Base-by-base conservation (phyloP, 2,888 invertebrate genomes). In the Athalia rosae region DNA sequence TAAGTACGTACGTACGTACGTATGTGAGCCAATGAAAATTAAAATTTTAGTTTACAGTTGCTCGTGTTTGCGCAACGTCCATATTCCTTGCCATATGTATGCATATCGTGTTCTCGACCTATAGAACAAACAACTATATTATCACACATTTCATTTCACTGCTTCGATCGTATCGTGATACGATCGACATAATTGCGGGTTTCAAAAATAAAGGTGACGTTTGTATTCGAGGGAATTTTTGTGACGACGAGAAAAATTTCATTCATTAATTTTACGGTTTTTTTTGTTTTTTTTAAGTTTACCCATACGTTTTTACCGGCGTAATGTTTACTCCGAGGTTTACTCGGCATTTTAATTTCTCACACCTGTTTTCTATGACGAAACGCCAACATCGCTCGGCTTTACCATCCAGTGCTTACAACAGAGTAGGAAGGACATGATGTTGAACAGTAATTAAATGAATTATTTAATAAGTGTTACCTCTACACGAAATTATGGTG, bases 71-170 rank as follows among this genome's bases (percentile, higher is more conserved):
- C 71, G 71, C 58, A 71, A 71, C 71, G 71, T 56, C 41, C 71
- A 45, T 58, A 71, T 71, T 58, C 58, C 7, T 58, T 43, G 45
- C 45, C 56, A 71, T 66, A 81, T 76, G 78, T 76, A 80, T 76
- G 77, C 81, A 79, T 77, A 79, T 79, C 80, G 56, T 79, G 84
- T 84, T 82, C 83, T 83, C 82, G 85, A 80, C 83, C 83, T 84
- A 84, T 81, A 84, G 84, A 84, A 78, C 81, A 77, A 71, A 73
- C 76, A 28, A 28, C 28, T 28, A 28, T 28, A 28, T 28, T 76
- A 71, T 71, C 43, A 58, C 15, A 28, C 61, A 61, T 45, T 28
- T 41, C 67, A 53, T 67, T 71, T 71, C 71, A 71, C 56, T 71
- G 45, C 58, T 58, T 56, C 71, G 4, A 15, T n/a, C 4, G 47